Conservation (phyloP, 2,888 invertebrate genomes). For the Callyntrura sp. region DNA sequence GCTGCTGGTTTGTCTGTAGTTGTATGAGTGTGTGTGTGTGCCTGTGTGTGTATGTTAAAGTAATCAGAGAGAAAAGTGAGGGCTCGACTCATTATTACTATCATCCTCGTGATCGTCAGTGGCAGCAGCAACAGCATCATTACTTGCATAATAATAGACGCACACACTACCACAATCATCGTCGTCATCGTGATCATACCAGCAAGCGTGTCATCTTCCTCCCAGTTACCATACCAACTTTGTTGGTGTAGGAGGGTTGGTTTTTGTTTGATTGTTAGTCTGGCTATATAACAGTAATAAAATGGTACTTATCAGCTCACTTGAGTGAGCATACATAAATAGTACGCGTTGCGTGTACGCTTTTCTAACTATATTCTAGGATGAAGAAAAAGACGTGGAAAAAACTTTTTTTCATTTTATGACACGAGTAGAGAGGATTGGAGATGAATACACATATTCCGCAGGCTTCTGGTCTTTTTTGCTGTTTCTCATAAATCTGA, state of each 20-base stretch:
- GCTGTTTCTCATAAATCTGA: constrained; percentile 66
- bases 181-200: not conserved
- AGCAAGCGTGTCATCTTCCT: constrained; percentile 36
- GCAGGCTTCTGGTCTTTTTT: constrained; percentile 51
- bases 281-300: constrained; percentile 49
- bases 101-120: constrained; percentile 5
- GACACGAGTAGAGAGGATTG: not conserved
- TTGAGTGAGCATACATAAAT: constrained; percentile 56
- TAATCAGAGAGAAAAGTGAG: constrained; percentile 28
- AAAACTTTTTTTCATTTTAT: constrained; percentile 27
- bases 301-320: constrained; percentile 54
- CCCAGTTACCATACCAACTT: not conserved
- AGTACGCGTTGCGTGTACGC: not conserved
- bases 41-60: not conserved
- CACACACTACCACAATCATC: constrained; percentile 17
- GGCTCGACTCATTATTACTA: constrained; percentile 31
- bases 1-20: not conserved
- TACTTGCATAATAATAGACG: constrained; percentile 52
- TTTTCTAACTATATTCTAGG: not conserved
- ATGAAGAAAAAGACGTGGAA: not conserved
- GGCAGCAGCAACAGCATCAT: constrained; percentile 15
- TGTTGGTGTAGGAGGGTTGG: not conserved
- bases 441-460: not conserved
- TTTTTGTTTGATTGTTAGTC: constrained; percentile 46
- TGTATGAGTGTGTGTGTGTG: no score